Conservation (phyloP, 2,797 vertebrate species). For the Gorsachius magnificus region DNA sequence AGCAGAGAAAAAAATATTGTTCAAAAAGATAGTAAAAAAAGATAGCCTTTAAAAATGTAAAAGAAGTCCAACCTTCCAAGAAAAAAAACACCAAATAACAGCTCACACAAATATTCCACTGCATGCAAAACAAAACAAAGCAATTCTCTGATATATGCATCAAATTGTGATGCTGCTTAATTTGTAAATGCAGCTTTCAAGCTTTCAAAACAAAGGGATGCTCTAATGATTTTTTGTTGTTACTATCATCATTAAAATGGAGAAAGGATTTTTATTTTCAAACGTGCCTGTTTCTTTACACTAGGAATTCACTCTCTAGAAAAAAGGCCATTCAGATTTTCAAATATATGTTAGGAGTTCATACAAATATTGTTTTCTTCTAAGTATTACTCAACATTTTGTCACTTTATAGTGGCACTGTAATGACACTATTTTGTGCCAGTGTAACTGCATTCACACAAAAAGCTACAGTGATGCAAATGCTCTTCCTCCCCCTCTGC, state of each 20-base stretch:
- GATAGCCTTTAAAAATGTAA: neutral
- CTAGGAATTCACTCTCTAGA: neutral
- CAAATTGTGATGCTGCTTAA: neutral
- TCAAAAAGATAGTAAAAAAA: neutral
- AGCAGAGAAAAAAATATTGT: neutral
- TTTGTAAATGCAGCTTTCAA: neutral
- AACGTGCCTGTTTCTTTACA: neutral
- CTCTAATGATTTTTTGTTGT: neutral
- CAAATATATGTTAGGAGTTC: neutral
- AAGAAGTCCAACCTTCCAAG: neutral
- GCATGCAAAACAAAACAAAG: neutral
- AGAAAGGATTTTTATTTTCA: neutral
- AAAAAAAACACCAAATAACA: neutral
- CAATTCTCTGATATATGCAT: neutral
- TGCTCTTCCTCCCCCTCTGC: neutral
- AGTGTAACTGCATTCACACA: neutral
- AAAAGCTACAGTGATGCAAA: slow-evolving; percentile 23
- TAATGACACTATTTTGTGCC: neutral
- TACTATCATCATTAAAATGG: neutral
- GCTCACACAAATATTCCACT: neutral
- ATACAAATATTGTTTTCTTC: neutral
- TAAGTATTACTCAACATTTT: neutral
- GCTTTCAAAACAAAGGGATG: neutral
- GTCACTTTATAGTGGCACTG: neutral
- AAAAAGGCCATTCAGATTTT: neutral